These are phyloP conservation scores for Helicoverpa zea DNA, from an alignment of 1,140 invertebrate genomes.

Conservation along the genomic window DNA sequence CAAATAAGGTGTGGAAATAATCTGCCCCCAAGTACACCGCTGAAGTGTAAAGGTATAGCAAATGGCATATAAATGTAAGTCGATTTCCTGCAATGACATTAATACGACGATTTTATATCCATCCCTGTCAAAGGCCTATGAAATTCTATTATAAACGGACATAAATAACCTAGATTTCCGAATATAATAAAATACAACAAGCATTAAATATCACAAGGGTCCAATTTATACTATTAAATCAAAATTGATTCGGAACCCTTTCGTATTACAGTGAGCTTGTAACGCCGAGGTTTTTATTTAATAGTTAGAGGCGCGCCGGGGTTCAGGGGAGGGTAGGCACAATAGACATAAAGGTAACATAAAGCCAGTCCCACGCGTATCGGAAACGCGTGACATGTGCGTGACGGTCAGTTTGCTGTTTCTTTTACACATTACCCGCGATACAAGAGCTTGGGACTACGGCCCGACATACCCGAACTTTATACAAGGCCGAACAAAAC, in stretches of 20 bases:
- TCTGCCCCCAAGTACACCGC: no score
- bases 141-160: neutral
- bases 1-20: no score
- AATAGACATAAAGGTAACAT: constrained; percentile 30
- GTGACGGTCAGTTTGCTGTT: constrained; percentile 37
- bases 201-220: neutral
- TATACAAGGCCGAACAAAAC: neutral
- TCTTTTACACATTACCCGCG: constrained; percentile 16
- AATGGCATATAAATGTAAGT: no score
- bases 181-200: neutral
- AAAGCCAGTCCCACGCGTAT: constrained; percentile 27
- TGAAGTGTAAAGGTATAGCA: no score
- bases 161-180: neutral
- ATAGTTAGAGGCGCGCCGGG: constrained; percentile 25
- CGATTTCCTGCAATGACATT: no score
- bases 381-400: constrained; percentile 40
- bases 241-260: constrained; percentile 25
- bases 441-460: constrained; percentile 1
- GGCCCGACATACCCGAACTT: neutral
- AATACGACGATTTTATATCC: no score
- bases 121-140: no score
- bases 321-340: constrained; percentile 29
- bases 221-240: constrained; percentile 22
- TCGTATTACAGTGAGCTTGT: constrained; percentile 1
- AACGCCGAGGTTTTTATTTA: constrained; percentile 34